These are phyloP conservation scores for Amphipyra berbera DNA, from an alignment of 2,888 invertebrate species.

Conservation along the genomic window DNA sequence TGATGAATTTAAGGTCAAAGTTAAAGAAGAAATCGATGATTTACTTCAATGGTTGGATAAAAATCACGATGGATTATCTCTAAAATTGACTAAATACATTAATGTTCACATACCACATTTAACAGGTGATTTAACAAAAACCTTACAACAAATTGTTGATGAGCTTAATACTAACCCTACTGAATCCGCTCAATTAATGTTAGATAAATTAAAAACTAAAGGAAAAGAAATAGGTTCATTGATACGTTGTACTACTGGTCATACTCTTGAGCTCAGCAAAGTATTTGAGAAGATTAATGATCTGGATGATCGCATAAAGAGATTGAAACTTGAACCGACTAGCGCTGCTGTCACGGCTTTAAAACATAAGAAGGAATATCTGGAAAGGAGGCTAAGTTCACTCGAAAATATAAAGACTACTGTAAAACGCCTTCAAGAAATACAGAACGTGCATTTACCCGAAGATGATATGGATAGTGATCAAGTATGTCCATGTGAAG, in stretches of 20 bases:
- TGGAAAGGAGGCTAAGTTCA: constrained; percentile 72
- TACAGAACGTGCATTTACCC: constrained; percentile 57
- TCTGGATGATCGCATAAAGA: constrained; percentile 76
- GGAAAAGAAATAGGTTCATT: constrained; percentile 74
- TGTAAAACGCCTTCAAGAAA: constrained; percentile 67
- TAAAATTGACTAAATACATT: constrained; percentile 73
- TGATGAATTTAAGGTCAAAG: constrained; percentile 71
- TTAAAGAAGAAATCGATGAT: constrained; percentile 69
- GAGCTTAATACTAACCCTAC: constrained; percentile 68
- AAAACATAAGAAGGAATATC: constrained; percentile 75
- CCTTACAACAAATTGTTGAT: constrained; percentile 79
- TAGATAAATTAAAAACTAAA: constrained; percentile 72
- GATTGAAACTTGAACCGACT: constrained; percentile 71
- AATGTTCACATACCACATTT: constrained; percentile 71
- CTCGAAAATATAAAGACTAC: constrained; percentile 78
- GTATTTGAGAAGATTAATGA: constrained; percentile 76
- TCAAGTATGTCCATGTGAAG: constrained; percentile 76
- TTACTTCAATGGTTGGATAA: constrained; percentile 81
- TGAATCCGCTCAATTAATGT: constrained; percentile 64
- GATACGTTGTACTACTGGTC: constrained; percentile 73
- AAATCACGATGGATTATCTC: constrained; percentile 77
- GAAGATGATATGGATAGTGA: constrained; percentile 66
- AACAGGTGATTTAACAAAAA: constrained; percentile 74
- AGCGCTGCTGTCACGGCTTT: constrained; percentile 79
- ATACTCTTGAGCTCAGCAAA: constrained; percentile 79